These are phyloP conservation scores for Poeciliopsis prolifica DNA, from an alignment of 2,113 vertebrate species.

Conservation along the genomic window DNA sequence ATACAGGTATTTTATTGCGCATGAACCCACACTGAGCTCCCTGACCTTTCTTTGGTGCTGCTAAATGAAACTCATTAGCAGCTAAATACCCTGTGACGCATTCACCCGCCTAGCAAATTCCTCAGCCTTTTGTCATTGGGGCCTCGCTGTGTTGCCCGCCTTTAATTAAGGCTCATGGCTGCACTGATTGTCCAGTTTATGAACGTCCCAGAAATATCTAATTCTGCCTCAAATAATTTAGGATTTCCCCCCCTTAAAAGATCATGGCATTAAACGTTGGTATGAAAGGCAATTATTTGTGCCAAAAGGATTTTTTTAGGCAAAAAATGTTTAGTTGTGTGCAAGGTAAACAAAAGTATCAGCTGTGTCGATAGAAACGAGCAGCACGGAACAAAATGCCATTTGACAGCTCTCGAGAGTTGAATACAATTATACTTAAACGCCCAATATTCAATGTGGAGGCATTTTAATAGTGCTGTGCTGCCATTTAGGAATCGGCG, in stretches of 20 bases:
- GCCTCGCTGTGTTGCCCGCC: conserved; percentile 49
- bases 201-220: conserved; percentile 28
- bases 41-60: conserved; percentile 58
- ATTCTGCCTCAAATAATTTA: conserved; percentile 29
- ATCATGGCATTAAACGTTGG: conserved; percentile 24
- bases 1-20: conserved; percentile 41
- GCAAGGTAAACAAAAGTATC: background rate
- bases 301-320: background rate
- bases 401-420: conserved; percentile 16
- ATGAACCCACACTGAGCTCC: conserved; percentile 39
- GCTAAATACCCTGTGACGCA: conserved; percentile 48
- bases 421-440: conserved; percentile 21
- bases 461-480: conserved; percentile 48
- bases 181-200: conserved; percentile 57
- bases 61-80: conserved; percentile 66
- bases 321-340: conserved; percentile 8
- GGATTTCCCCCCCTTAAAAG: conserved; percentile 8
- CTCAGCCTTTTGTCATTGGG: conserved; percentile 43
- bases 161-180: conserved; percentile 65
- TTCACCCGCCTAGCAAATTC: conserved; percentile 48
- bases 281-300: conserved; percentile 38
- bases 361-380: conserved; percentile 2
- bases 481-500: conserved; percentile 48
- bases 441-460: conserved; percentile 12
- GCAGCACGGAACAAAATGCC: background rate